Evolutionary conservation across 2,797 vertebrate species (phyloP), one percentile per base, ranked within the genome.

Genomic region (Gadopsis marmoratus): DNA sequence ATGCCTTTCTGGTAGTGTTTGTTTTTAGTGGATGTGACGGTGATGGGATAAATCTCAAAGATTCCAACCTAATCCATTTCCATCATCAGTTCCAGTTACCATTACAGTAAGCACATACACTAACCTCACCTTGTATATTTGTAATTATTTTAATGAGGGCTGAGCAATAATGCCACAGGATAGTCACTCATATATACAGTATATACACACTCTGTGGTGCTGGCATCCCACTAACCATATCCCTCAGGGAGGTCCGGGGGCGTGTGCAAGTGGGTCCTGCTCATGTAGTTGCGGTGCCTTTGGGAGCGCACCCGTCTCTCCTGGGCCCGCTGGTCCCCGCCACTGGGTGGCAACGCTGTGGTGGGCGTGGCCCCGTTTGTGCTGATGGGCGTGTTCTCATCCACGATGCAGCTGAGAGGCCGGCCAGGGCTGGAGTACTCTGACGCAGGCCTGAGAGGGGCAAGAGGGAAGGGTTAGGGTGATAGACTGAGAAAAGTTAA

Each of bases 241-340:
- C 98, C 98, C 89, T 99, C 98, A 0, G 98, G 98, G 29, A 99
- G 95, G 90, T 99, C 98, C 0, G 98, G 98, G 6, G 98, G 98
- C 14, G 97, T 98, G 93, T 99, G 98, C 88, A 99, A 95, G 89
- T 99, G 98, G 50, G 98, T 99, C 85, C 98, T 96, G 95, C 98
- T 99, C 98, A 99, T 99, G 92, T 99, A 99, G 94, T 99, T 99
- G 83, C 98, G 95, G 90, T 99, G 98, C 85, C 98, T 95, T 84
- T 99, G 98, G 1, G 98, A 99, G 58, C 98, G 96, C 54, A 98
- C 97, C 60, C 97, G 96, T 71, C 97, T 95, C 93, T 99, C 98
- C 8, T 97, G 96, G 76, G 95, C 93, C 21, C 97, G 96, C 58
- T 97, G 97, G 76, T 99, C 97, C 0, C 96, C 92, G 53, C 97